phyloP scores from a whole-genome alignment of 2,888 invertebrate genomes.

The Epinotia bilunana region DNA sequence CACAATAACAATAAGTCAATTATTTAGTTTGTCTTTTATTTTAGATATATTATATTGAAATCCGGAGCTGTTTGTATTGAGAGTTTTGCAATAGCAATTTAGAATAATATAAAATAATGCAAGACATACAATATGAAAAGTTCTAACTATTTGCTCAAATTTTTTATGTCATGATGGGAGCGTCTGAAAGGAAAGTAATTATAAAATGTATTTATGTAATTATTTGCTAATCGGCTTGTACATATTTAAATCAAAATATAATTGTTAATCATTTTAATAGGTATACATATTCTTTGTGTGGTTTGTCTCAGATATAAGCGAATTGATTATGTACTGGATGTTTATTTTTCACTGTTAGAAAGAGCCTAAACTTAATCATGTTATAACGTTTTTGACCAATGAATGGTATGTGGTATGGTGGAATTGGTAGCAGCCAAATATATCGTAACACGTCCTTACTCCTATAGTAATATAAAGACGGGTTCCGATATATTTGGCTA shows the following conservation, averaged over 20 bases:
- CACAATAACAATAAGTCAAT: conserved; percentile 27
- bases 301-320: conserved; percentile 45
- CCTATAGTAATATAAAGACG: too few species aligned
- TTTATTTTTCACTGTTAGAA: conserved; percentile 4
- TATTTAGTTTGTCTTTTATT: conserved; percentile 13
- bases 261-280: conserved; percentile 24
- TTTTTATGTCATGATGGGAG: conserved; percentile 53
- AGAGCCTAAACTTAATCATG: conserved; percentile 35
- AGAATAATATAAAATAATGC: not conserved
- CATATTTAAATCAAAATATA: conserved; percentile 37
- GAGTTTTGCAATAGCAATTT: not conserved
- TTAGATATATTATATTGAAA: not conserved
- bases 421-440: too few species aligned
- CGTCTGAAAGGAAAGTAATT: conserved; percentile 45
- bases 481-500: too few species aligned
- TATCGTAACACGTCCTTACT: too few species aligned
- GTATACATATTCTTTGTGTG: conserved; percentile 52
- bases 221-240: conserved; percentile 35
- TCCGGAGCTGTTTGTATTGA: conserved; percentile 8
- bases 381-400: not conserved
- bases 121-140: conserved; percentile 27
- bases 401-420: too few species aligned
- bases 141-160: conserved; percentile 58
- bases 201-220: conserved; percentile 37
- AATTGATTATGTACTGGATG: conserved; percentile 19